Evolutionary conservation across 35 echinoderm and acorn worm genomes (phyloP), one percentile per base, ranked within the genome.

Genomic region (Diadema setosum): DNA sequence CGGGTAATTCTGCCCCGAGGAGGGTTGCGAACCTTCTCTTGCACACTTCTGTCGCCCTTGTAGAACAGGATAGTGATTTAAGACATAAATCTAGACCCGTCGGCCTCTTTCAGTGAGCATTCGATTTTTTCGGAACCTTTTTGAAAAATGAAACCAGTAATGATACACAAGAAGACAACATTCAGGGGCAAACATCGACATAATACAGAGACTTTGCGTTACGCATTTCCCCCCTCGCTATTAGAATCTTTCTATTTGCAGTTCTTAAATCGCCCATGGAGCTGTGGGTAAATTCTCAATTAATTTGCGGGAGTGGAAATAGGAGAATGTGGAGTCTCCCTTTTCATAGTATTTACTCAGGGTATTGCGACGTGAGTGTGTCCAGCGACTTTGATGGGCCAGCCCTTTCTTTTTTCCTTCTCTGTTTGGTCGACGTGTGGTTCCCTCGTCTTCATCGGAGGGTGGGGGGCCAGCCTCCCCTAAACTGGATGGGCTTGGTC

Each of bases 231-330:
- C 14, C 8, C 23, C 27, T 34, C n/a, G n/a, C n/a, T n/a, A n/a
- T n/a, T n/a, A n/a, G 25, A 34, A 67, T 67, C 30, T 67, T 34
- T 67, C n/a, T 67, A 34, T 67, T 67, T 67, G 37, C 63, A 33
- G 30, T 60, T 29, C 61, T 7, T 34, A 67, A 67, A 67, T 67
- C 63, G 25, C 37, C 37, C 63, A 11, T 34, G 27, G 63, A 67
- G 63, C 30, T 67, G 63, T 67, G 63, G 63, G 37, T 67, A 67
- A 67, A 67, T 67, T 67, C 63, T 67, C 63, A 67, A 67, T 67
- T 67, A 67, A 67, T 67, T 67, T 67, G 63, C 63, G 37, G 37
- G 37, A 67, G 63, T 33, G 63, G 63, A 67, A 67, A 67, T 26
- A 67, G 37, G 63, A 67, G 4, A 33, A 9, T 26, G 63, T 15